phyloP scores from a whole-genome alignment of 2,113 vertebrate species.

The Shinisaurus crocodilurus region DNA sequence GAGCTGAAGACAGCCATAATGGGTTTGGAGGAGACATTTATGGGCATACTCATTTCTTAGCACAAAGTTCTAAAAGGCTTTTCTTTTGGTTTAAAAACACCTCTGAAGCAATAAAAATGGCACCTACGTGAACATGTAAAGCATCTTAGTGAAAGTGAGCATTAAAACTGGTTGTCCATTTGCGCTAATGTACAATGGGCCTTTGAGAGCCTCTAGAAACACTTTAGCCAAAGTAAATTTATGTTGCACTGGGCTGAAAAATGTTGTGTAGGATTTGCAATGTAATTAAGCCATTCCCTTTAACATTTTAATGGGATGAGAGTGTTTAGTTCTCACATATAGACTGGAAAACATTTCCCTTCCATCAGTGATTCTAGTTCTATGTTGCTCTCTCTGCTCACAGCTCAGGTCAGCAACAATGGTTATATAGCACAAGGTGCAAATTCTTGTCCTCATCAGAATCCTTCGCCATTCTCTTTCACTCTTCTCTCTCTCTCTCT shows the following conservation, averaged over 20 bases:
- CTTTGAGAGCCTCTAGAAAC: background rate
- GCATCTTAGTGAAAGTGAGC: background rate
- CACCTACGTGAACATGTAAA: background rate
- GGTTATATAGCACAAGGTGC: background rate
- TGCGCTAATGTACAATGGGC: background rate
- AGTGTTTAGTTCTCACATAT: background rate
- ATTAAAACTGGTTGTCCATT: conserved; percentile 7
- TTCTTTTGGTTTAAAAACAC: background rate
- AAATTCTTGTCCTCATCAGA: background rate
- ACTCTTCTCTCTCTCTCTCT: background rate
- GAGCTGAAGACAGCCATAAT: background rate
- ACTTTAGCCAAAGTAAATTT: conserved; percentile 1
- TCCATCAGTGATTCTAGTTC: conserved; percentile 2
- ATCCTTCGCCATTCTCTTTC: background rate
- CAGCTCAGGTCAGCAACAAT: background rate
- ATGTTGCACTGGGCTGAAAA: background rate
- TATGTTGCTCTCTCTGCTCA: background rate
- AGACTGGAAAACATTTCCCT: conserved; percentile 14
- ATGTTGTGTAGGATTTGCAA: background rate
- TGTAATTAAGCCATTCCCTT: conserved; percentile 12
- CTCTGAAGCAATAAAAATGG: background rate
- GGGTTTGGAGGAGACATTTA: background rate
- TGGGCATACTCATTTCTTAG: background rate
- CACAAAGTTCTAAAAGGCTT: background rate
- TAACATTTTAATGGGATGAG: background rate